phyloP scores from a whole-genome alignment of 2,888 invertebrate genomes.

The Argyra leucocephala region DNA sequence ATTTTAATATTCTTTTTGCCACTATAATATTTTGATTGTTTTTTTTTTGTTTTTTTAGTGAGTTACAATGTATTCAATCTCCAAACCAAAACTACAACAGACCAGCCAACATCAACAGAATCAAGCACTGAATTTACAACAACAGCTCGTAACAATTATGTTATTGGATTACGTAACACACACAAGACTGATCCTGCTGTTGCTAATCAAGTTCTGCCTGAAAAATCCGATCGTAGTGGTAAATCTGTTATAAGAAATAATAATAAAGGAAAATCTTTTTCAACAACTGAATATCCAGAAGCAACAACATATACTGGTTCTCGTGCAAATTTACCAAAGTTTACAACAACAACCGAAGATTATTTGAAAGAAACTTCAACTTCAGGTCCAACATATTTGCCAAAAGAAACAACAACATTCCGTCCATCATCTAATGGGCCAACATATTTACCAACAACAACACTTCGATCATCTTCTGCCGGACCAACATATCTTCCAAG shows the following conservation, averaged over 20 bases:
- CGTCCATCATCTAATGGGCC: constrained; percentile 16
- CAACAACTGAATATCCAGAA: not conserved
- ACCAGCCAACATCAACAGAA: not conserved
- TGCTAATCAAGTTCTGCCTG: not conserved
- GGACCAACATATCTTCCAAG: constrained; percentile 11
- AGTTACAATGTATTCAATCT: not conserved
- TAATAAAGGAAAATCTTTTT: constrained; percentile 9
- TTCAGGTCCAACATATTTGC: constrained; percentile 37
- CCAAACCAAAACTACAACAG: not conserved
- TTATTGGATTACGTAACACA: not conserved
- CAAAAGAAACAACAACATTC: constrained; percentile 12
- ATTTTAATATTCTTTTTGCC: too few species aligned
- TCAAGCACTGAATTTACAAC: not conserved
- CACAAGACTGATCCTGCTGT: not conserved
- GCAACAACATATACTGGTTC: not conserved
- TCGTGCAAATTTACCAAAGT: not conserved
- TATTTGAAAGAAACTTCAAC: constrained; percentile 24
- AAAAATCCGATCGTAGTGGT: not conserved
- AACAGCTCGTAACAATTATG: not conserved
- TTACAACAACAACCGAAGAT: constrained; percentile 25
- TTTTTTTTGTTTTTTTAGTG: not conserved
- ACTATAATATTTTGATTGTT: too few species aligned
- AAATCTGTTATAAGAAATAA: not conserved
- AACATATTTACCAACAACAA: constrained; percentile 18
- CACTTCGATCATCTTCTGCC: constrained; percentile 5